Evolutionary conservation across 2,888 invertebrate species (phyloP), one percentile per base, ranked within the genome.

Genomic region (Callyntrura sp.): DNA sequence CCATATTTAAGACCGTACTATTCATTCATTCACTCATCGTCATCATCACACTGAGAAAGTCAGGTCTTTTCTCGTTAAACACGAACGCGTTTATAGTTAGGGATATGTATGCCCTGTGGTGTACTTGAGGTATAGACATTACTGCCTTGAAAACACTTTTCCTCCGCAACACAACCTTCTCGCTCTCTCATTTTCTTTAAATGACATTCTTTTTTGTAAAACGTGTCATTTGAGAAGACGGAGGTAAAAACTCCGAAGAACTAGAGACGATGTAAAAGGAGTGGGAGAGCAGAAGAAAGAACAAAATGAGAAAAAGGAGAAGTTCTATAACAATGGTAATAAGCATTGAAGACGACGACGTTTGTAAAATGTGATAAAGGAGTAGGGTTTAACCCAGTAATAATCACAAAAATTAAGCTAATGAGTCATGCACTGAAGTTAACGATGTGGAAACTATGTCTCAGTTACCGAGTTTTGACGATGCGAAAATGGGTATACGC

Each of bases 371-470:
- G 45, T 68, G 65, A 83, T 55, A 73, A 55, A 73, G 82, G 73
- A 70, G 45, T 68, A 79, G 55, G 88, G 70, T 82, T 88, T 70
- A 70, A 81, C 70, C 82, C 68, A 65, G 88, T 48, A 81, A 82
- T 88, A 88, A 88, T 88, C 70, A 79, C 60, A 82, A 88, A 81
- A 88, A 88, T 88, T 88, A 88, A 88, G 82, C 88, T 88, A 88
- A 88, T 88, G 88, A 88, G 88, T 82, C 88, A 51, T 81, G 81
- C 82, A 88, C 73, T 82, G 70, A 60, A 81, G 57, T 82, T 88
- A 88, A 88, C 88, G 88, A 88, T 82, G 88, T 82, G 88, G 88
- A 88, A 88, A 88, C 88, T 60, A 73, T 88, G 86, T 82, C 88
- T 88, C 73, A 88, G 82, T 82, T 88, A 88, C 82, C 81, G 57